Evolutionary conservation across 64 coral and sea anemone species (phyloP).

Genomic region (Hydrozoanthus tunicans): DNA sequence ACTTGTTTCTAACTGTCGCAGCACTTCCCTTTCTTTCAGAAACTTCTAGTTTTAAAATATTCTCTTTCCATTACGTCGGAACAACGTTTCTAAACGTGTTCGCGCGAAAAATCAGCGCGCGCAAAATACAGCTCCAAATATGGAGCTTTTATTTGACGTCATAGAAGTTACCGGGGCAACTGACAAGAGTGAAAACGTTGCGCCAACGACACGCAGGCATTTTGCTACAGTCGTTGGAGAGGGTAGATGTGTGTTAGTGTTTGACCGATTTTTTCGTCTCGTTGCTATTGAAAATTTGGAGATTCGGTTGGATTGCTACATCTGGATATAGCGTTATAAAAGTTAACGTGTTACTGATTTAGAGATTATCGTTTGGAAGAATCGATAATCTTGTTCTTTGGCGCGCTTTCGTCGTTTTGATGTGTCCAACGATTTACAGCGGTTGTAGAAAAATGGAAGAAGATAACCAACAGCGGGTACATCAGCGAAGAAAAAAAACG

Average conservation of each 20-base stretch:
- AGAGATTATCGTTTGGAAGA: not conserved
- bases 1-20: too few species aligned
- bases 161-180: constrained; percentile 27
- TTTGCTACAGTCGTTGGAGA: not conserved
- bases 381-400: not conserved
- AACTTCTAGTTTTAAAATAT: too few species aligned
- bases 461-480: constrained; percentile 39
- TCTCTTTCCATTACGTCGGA: not conserved
- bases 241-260: not conserved
- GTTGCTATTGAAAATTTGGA: not conserved
- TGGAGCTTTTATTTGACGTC: constrained; percentile 16
- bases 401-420: constrained; percentile 41
- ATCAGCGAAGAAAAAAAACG: constrained; percentile 78
- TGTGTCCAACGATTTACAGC: constrained; percentile 28
- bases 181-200: constrained; percentile 29
- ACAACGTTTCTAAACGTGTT: not conserved
- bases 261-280: too few species aligned
- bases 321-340: not conserved
- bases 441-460: constrained; percentile 55
- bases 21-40: too few species aligned
- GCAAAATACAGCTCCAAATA: not conserved
- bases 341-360: not conserved
- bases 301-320: not conserved
- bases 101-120: not conserved
- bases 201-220: constrained; percentile 4